These are phyloP conservation scores for Arrhamphus sclerolepis DNA, from an alignment of 2,797 vertebrate species.

Conservation along the genomic window DNA sequence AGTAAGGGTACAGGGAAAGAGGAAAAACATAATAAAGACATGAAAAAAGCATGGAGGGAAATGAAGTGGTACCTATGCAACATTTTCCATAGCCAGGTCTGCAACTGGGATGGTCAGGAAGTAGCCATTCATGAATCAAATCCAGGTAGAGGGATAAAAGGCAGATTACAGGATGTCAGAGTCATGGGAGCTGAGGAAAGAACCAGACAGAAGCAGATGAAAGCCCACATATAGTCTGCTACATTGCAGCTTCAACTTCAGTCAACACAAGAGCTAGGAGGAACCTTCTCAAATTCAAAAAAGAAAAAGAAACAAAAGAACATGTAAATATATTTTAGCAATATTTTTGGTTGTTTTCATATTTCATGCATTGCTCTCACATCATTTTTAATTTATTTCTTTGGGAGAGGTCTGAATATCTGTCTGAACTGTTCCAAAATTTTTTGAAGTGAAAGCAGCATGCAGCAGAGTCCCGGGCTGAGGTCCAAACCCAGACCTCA, in stretches of 20 bases:
- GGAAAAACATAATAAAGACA: conserved; percentile 28
- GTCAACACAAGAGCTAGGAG: background rate
- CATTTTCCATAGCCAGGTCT: conserved; percentile 55
- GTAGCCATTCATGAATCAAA: conserved; percentile 79
- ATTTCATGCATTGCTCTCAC: too few species aligned
- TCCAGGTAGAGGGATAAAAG: conserved; percentile 38
- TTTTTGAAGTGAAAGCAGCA: conserved; percentile 29
- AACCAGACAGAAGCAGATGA: conserved; percentile 43
- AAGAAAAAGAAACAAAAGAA: background rate
- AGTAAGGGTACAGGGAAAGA: conserved; percentile 32
- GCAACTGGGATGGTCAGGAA: conserved; percentile 68
- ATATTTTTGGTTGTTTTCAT: background rate
- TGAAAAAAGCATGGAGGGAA: conserved; percentile 39
- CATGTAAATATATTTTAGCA: background rate
- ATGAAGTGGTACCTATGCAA: conserved; percentile 61
- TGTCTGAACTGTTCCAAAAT: conserved; percentile 33
- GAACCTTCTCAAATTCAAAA: too few species aligned
- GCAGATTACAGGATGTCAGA: conserved; percentile 42
- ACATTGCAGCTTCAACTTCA: conserved; percentile 47
- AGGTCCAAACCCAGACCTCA: conserved; percentile 49
- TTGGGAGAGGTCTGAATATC: conserved; percentile 28
- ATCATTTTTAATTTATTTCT: conserved; percentile 24
- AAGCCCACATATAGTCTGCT: conserved; percentile 55
- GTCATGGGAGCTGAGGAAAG: conserved; percentile 49
- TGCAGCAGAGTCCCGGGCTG: conserved; percentile 46